Evolutionary conservation across 2,797 vertebrate genomes (phyloP).

Genomic region (Syngnathus acus): DNA sequence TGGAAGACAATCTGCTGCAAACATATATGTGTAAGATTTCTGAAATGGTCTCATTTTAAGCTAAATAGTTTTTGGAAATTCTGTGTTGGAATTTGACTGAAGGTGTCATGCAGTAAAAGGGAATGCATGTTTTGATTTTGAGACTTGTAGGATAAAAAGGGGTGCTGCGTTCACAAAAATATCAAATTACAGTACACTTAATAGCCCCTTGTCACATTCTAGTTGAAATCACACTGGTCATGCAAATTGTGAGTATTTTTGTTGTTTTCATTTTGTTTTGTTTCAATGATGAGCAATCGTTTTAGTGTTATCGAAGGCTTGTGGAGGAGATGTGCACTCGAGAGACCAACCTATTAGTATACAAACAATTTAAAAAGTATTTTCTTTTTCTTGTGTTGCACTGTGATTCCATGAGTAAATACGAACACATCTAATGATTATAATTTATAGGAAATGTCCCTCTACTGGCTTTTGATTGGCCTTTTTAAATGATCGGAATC

Average conservation of each 20-base stretch:
- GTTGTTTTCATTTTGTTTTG: not conserved
- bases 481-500: not conserved
- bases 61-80: not conserved
- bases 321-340: not conserved
- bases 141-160: not conserved
- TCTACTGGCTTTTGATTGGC: not conserved
- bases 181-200: not conserved
- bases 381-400: not conserved
- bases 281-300: not conserved
- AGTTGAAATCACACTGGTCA: not conserved
- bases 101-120: not conserved
- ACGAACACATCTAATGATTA: not conserved
- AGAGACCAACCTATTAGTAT: not conserved
- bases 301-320: not conserved
- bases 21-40: not conserved
- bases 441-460: not conserved
- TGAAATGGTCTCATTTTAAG: not conserved
- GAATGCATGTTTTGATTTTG: not conserved
- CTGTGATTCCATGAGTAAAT: not conserved
- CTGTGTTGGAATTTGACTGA: not conserved
- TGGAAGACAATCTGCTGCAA: slow-evolving; percentile 44
- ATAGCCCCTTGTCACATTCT: not conserved
- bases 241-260: not conserved
- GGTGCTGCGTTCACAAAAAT: not conserved
- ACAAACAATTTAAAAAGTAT: not conserved